These are phyloP conservation scores for Tribolium freemani DNA, from an alignment of 2,888 invertebrate genomes.

Conservation along the genomic window DNA sequence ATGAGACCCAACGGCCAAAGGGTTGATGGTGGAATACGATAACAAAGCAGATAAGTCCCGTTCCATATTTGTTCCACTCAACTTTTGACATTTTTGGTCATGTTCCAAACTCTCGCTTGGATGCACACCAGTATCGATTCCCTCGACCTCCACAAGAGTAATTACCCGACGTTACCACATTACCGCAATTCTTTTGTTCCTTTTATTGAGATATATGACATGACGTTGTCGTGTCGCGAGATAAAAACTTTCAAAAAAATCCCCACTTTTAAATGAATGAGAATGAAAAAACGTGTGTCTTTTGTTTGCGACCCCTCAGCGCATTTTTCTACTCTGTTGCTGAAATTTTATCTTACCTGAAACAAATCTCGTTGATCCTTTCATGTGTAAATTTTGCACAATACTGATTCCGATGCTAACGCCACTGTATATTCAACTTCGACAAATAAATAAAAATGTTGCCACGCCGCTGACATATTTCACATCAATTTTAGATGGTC, in stretches of 20 bases:
- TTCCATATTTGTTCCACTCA: neutral
- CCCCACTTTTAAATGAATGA: neutral
- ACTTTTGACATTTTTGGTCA: neutral
- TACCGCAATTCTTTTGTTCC: neutral
- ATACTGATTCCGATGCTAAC: constrained; percentile 2
- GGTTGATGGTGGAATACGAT: neutral
- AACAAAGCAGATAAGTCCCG: neutral
- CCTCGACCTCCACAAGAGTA: neutral
- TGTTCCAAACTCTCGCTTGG: neutral
- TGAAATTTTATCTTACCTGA: constrained; percentile 1
- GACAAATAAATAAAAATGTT: constrained; percentile 30
- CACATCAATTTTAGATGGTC: constrained; percentile 17
- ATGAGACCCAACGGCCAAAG: neutral
- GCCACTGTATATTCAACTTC: constrained; percentile 17
- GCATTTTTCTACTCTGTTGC: neutral
- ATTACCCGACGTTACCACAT: neutral
- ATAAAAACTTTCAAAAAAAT: neutral
- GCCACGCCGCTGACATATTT: constrained; percentile 10
- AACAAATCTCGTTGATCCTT: constrained; percentile 32
- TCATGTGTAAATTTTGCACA: constrained; percentile 20
- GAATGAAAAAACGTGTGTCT: neutral
- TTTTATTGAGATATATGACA: neutral
- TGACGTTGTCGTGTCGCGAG: neutral
- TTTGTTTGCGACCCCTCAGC: neutral
- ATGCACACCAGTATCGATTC: neutral